phyloP scores from a whole-genome alignment of 2,113 vertebrate species.

The Halichoeres trimaculatus region DNA sequence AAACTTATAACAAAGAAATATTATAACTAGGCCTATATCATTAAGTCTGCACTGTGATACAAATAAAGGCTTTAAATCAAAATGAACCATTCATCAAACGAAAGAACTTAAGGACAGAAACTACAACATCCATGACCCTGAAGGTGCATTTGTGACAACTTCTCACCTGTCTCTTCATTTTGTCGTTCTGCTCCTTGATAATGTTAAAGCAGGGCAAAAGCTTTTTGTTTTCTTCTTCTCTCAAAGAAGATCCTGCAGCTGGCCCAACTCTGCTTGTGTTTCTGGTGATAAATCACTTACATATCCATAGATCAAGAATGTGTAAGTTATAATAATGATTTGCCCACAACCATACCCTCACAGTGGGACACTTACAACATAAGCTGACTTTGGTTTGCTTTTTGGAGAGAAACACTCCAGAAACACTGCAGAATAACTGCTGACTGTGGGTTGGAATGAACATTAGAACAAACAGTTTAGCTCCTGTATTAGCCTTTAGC shows the following conservation, averaged over 20 bases:
- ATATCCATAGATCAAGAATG: neutral
- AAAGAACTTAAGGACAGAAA: no score
- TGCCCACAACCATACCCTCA: no score
- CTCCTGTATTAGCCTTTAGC: no score
- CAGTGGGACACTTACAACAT: neutral
- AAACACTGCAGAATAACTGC: no score
- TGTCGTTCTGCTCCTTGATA: conserved; percentile 89
- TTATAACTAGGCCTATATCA: no score
- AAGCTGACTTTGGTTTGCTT: neutral
- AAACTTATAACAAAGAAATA: neutral
- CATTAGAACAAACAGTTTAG: no score
- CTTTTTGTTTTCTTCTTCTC: conserved; percentile 87
- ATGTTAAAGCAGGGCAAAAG: conserved; percentile 89
- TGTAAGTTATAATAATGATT: neutral
- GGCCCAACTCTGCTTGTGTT: conserved; percentile 84
- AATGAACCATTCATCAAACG: no score
- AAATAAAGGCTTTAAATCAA: neutral
- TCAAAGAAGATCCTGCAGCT: conserved; percentile 83
- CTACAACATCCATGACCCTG: neutral
- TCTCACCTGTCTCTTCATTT: conserved; percentile 88
- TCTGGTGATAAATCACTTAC: conserved; percentile 74
- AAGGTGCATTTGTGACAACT: no score
- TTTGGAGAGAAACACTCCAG: no score
- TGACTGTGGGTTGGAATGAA: no score
- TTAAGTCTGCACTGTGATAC: no score